Evolutionary conservation across 2,113 vertebrate species (phyloP).

Genomic region (Phainopepla nitens): DNA sequence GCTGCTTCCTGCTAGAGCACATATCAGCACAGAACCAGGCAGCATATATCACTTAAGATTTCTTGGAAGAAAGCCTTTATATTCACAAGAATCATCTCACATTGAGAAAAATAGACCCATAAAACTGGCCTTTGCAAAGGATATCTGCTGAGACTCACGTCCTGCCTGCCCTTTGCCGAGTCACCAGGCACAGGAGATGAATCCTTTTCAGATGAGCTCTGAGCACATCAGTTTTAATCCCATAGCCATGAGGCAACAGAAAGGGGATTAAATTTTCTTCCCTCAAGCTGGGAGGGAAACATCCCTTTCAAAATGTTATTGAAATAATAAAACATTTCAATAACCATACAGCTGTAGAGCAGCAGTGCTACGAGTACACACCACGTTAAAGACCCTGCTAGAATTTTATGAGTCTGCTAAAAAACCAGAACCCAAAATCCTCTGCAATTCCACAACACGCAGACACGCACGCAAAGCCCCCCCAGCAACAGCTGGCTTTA

Average conservation of each 20-base stretch:
- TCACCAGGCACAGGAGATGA: not conserved
- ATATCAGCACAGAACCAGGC: not conserved
- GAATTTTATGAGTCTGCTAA: slow-evolving; percentile 28
- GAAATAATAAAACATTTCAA: slow-evolving; percentile 64
- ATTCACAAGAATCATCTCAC: not conserved
- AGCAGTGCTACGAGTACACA: slow-evolving; percentile 25
- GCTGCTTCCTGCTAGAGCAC: not conserved
- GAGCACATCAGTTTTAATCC: not conserved
- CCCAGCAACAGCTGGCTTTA: not conserved
- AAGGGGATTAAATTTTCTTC: slow-evolving; percentile 27
- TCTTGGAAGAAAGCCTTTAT: not conserved
- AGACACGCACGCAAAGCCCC: not conserved
- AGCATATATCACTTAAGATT: not conserved
- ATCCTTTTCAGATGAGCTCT: not conserved
- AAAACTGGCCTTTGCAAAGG: not conserved
- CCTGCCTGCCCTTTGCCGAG: not conserved
- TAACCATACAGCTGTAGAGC: slow-evolving; percentile 50
- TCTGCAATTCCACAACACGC: not conserved
- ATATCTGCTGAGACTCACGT: not conserved
- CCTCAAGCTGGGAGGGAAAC: slow-evolving; percentile 15
- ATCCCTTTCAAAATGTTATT: slow-evolving; percentile 50
- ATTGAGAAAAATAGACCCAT: not conserved
- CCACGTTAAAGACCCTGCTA: slow-evolving; percentile 18
- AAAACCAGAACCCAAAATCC: slow-evolving; percentile 34
- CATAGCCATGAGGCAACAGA: not conserved